Percentiles rank a stretch among this genome's conserved stretches.
phyloP scores from a whole-genome alignment of 1,140 invertebrate species.

The Drosophila neocordata region DNA sequence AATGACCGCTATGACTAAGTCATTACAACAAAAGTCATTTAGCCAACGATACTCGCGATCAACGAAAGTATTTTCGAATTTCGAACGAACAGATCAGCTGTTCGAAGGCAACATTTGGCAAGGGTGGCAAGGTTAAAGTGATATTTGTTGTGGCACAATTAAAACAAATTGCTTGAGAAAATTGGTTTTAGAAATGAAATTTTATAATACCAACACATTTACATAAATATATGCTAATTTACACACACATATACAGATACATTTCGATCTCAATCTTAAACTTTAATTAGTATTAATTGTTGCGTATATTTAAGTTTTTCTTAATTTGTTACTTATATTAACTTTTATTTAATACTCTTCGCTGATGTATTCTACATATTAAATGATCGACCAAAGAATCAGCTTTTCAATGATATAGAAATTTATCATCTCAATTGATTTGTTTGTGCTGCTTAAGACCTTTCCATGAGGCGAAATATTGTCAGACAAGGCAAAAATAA shows the following conservation, averaged over 20 bases:
- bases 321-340: slow-evolving; percentile 23
- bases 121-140: slow-evolving; percentile 52
- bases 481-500: slow-evolving; percentile 47
- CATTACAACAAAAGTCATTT: slow-evolving; percentile 33
- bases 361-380: not conserved
- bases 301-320: slow-evolving; percentile 49
- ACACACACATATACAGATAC: slow-evolving; percentile 27
- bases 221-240: slow-evolving; percentile 7
- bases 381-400: not conserved
- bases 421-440: slow-evolving; percentile 31
- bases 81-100: slow-evolving; percentile 38
- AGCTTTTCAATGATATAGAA: not conserved
- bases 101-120: not conserved
- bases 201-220: not conserved
- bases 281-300: slow-evolving; percentile 50
- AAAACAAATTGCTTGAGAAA: not conserved
- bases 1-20: slow-evolving; percentile 40
- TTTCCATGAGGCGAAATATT: slow-evolving; percentile 40
- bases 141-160: slow-evolving; percentile 18
- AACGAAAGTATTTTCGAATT: slow-evolving; percentile 55
- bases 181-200: not conserved
- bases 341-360: not conserved
- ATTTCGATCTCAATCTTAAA: slow-evolving; percentile 28
- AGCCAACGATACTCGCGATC: slow-evolving; percentile 30
- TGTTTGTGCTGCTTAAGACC: slow-evolving; percentile 23